Percentiles rank a stretch among this genome's conserved stretches.
Evolutionary conservation across 2,113 vertebrate species (phyloP).

Genomic region (Galemys pyrenaicus): DNA sequence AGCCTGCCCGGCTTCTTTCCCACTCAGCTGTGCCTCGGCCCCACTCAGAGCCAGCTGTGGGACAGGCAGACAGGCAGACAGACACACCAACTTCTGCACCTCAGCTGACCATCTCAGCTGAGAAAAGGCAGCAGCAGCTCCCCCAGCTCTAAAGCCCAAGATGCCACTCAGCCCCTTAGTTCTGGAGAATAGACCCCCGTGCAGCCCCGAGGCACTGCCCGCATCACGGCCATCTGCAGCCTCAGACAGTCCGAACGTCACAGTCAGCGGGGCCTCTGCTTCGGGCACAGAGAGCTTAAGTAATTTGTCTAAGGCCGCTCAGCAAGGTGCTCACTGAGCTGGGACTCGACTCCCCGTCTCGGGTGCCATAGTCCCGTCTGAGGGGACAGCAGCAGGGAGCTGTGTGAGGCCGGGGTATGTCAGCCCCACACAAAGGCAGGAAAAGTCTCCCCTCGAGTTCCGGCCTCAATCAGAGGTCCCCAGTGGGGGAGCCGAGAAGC

Average conservation of each 20-base stretch:
- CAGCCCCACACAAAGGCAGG: background rate
- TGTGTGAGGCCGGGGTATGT: background rate
- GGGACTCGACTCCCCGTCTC: background rate
- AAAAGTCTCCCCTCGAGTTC: background rate
- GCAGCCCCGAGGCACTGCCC: background rate
- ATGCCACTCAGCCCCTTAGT: accelerated
- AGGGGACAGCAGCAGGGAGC: background rate
- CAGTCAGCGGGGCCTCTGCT: background rate
- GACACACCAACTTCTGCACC: background rate
- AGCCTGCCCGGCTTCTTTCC: background rate
- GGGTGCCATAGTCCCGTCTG: background rate
- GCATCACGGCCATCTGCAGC: background rate
- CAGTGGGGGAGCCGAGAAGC: background rate
- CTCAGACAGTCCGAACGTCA: background rate
- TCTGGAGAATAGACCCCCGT: background rate
- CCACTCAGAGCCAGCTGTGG: background rate
- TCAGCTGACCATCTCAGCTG: background rate
- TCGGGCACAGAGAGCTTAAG: background rate
- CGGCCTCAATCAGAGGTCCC: background rate
- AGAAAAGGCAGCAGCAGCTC: background rate
- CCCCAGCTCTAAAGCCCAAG: background rate
- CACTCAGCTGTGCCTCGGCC: no score
- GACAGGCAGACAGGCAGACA: background rate
- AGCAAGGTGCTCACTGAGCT: background rate
- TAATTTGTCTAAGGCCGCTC: background rate